A percentile compares a stretch with the other conserved stretches of the same genome.
Evolutionary conservation across 2,888 invertebrate species (phyloP).

Genomic region (Harmothoe impar): DNA sequence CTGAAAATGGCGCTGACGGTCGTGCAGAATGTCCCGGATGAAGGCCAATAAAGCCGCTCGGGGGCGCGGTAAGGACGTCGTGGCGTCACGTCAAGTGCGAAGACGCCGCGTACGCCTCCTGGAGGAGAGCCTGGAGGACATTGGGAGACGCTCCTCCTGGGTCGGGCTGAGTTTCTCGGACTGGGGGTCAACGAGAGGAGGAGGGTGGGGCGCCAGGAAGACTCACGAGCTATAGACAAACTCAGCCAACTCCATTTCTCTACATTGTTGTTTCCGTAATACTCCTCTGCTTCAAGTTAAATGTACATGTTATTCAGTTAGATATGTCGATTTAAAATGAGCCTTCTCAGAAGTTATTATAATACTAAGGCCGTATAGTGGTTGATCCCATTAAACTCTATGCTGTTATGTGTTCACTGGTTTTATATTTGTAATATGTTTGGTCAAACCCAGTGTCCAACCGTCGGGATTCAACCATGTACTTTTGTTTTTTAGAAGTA

Average conservation of each 20-base stretch:
- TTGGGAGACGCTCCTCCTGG: conserved; percentile 36
- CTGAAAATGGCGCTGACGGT: neutral
- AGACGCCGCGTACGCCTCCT: neutral
- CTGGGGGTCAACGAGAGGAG: conserved; percentile 46
- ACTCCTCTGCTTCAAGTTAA: too few relatives aligned
- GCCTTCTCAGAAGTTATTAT: too few relatives aligned
- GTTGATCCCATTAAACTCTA: too few relatives aligned
- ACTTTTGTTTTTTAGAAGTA: too few relatives aligned
- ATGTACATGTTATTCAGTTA: too few relatives aligned
- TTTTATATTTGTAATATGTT: too few relatives aligned
- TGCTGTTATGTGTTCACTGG: too few relatives aligned
- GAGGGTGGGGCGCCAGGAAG: conserved; percentile 41
- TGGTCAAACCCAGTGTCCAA: too few relatives aligned
- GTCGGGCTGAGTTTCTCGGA: neutral
- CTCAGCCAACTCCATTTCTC: neutral
- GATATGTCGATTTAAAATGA: too few relatives aligned
- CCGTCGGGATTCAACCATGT: too few relatives aligned
- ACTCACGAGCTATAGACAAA: neutral
- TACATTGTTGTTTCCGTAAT: too few relatives aligned
- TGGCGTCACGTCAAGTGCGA: conserved; percentile 59
- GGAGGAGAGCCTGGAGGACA: conserved; percentile 11
- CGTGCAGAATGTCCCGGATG: neutral
- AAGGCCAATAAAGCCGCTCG: conserved; percentile 9
- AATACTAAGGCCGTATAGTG: too few relatives aligned
- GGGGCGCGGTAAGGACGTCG: conserved; percentile 42